Percentiles rank a stretch among this genome's conserved stretches.
Conservation (phyloP, 2,888 invertebrate species). For the Tenodera sinensis region DNA sequence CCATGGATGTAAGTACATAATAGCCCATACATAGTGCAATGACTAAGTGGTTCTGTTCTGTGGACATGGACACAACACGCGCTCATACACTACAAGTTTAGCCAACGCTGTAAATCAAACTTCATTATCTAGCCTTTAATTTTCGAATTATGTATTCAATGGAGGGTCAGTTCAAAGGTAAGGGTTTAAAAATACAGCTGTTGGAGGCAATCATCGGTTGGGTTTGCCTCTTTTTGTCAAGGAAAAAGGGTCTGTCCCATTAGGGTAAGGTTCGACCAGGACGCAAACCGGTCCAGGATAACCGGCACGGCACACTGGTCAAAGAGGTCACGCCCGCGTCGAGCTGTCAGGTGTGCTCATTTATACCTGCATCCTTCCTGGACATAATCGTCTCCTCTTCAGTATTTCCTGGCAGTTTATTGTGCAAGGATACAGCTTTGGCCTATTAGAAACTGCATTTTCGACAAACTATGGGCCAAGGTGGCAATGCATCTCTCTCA, state of each 20-base stretch:
- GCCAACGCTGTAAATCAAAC: not conserved
- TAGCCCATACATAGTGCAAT: not conserved
- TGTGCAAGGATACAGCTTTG: too few species aligned
- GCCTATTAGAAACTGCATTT: too few species aligned
- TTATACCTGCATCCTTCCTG: too few species aligned
- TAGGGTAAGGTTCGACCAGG: not conserved
- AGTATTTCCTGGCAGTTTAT: too few species aligned
- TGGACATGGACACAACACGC: too few species aligned
- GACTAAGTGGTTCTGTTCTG: not conserved
- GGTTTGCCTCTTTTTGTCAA: not conserved
- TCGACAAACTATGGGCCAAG: too few species aligned
- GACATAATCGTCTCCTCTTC: too few species aligned
- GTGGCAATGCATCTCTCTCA: too few species aligned
- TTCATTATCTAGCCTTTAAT: constrained; percentile 13
- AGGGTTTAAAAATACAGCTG: not conserved
- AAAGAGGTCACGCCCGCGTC: not conserved
- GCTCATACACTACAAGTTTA: not conserved
- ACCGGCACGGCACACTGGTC: too few species aligned
- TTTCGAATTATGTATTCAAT: constrained; percentile 5
- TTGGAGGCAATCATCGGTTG: not conserved
- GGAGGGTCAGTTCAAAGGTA: not conserved
- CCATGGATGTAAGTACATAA: too few species aligned
- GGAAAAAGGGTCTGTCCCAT: not conserved
- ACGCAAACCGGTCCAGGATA: not conserved
- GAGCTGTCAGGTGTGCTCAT: not conserved